Evolutionary conservation across 2,113 vertebrate genomes (phyloP), one percentile per base, ranked within the genome.

Genomic region (Macquaria ambigua): DNA sequence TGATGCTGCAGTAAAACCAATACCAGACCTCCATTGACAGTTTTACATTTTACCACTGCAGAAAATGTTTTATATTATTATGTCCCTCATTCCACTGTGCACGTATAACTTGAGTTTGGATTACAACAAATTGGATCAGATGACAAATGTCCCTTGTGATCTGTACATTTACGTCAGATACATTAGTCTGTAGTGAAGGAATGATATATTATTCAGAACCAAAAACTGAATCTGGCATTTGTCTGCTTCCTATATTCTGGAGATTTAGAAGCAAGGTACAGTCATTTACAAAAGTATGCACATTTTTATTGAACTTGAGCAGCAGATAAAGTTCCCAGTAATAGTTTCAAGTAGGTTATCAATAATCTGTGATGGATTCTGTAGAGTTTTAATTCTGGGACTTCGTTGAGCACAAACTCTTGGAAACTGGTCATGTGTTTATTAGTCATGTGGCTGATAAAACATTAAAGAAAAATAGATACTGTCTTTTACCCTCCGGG

Each of bases 401-500:
- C 21, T 34, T 37, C 0, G 2, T 18, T 25, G 11, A 69, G 37
- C 39, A 31, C 64, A 74, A 9, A 52, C 48, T 80, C 31, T 50
- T 74, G 39, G n/a, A 85, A 85, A 82, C 77, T 14, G 25, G 28
- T 66, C 68, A 74, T 62, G 25, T 63, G 53, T 71, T 78, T 70
- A 76, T 82, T 81, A 18, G 50, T 85, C 73, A 75, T 79, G 62
- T 82, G 68, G 69, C 56, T 80, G 66, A 81, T 77, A 73, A 86
- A 77, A 77, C 31, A 72, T 87, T 23, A 77, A 67, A 66, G 39
- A 59, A 69, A 64, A 76, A 62, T 9, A 61, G 41, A 86, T 61
- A 8, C 25, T 46, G 77, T 80, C 68, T n/a, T 71, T 46, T 18
- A 53, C 64, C 79, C 86, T 69, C 3, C 34, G 43, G 81, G 43